These are phyloP conservation scores for Drosophila teissieri DNA, from an alignment of 1,140 invertebrate genomes.

Conservation along the genomic window DNA sequence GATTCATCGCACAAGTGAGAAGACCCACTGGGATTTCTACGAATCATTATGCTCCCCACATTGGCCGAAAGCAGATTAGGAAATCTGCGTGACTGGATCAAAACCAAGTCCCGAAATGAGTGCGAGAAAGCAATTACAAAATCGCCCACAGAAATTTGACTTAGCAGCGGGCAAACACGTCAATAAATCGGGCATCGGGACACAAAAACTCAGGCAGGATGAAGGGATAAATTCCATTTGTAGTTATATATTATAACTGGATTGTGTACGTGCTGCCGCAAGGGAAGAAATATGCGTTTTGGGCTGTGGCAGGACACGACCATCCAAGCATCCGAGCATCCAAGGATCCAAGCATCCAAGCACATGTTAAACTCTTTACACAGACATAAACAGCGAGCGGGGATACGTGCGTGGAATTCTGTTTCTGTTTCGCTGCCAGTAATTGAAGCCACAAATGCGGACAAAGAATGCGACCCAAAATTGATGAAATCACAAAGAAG, in stretches of 20 bases:
- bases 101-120: constrained; percentile 6
- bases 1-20: not conserved
- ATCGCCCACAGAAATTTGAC: constrained; percentile 8
- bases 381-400: constrained; percentile 75
- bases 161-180: constrained; percentile 36
- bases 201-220: constrained; percentile 1
- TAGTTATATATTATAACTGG: constrained; percentile 56
- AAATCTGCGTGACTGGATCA: constrained; percentile 16
- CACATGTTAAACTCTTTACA: constrained; percentile 82
- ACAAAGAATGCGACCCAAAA: constrained; percentile 42
- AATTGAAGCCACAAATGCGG: constrained; percentile 67
- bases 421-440: constrained; percentile 61
- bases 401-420: constrained; percentile 76
- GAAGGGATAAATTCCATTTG: constrained; percentile 61
- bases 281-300: constrained; percentile 49
- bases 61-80: not conserved
- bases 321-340: constrained; percentile 35
- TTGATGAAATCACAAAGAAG: constrained; percentile 64
- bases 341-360: constrained; percentile 35
- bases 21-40: not conserved
- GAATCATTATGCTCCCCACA: not conserved
- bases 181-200: constrained; percentile 43
- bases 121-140: constrained; percentile 37
- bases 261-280: constrained; percentile 57
- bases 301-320: constrained; percentile 45